Evolutionary conservation across 2,113 vertebrate genomes (phyloP).

Genomic region (Poeciliopsis retropinna): DNA sequence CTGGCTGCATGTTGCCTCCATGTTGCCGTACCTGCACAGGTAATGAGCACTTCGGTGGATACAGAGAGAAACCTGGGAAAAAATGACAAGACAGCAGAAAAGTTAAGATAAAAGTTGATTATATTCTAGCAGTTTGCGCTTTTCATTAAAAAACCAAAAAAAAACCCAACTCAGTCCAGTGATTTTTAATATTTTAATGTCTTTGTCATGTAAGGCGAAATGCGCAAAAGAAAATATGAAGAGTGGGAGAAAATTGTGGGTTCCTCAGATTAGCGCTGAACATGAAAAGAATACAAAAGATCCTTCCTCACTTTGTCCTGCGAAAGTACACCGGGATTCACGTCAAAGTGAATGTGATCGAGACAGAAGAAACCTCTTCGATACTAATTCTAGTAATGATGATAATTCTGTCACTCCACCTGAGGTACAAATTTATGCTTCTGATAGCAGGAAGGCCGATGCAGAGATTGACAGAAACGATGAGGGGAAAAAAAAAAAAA

Average conservation of each 20-base stretch:
- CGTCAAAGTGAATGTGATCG: conserved; percentile 35
- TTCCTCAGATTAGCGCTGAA: conserved; percentile 5
- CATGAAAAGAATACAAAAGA: not conserved
- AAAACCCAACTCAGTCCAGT: not conserved
- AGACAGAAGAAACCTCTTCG: not conserved
- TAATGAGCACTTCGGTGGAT: conserved; percentile 19
- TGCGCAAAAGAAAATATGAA: conserved; percentile 11
- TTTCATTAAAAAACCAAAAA: conserved; percentile 3
- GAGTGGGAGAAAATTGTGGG: conserved; percentile 1
- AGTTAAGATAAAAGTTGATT: not conserved
- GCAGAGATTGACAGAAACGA: conserved; percentile 11
- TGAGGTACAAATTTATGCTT: conserved; percentile 1
- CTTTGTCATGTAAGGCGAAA: conserved; percentile 1
- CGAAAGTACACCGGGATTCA: not conserved
- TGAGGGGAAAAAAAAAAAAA: not conserved
- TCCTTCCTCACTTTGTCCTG: not conserved
- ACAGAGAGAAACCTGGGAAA: conserved; percentile 13
- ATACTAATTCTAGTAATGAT: conserved; percentile 3
- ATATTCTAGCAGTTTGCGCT: not conserved
- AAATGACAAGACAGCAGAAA: not conserved
- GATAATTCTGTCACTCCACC: conserved; percentile 10
- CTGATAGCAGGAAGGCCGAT: not conserved
- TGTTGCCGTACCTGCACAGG: conserved; percentile 15
- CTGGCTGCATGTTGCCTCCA: conserved; percentile 9
- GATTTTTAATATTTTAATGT: not conserved